Conservation (phyloP, 2,797 vertebrate species). For the Margarornis squamiger region DNA sequence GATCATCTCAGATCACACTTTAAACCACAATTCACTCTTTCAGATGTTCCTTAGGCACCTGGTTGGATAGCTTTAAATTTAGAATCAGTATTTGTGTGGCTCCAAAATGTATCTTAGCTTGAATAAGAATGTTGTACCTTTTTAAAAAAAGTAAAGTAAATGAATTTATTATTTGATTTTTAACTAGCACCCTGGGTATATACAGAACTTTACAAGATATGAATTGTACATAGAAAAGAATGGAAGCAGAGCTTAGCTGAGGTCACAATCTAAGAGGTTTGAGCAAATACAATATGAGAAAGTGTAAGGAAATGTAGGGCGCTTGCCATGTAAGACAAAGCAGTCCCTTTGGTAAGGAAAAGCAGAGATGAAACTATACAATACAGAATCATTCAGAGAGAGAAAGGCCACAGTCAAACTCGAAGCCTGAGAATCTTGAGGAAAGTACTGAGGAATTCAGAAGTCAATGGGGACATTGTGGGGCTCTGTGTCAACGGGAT, state of each 20-base stretch:
- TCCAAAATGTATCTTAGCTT: constrained; percentile 7
- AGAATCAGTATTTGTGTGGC: constrained; percentile 34
- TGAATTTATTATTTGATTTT: not conserved
- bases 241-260: not conserved
- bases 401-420: constrained; percentile 31
- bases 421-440: constrained; percentile 32
- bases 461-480: constrained; percentile 43
- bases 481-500: not conserved
- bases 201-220: not conserved
- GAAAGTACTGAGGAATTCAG: not conserved
- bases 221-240: not conserved
- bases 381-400: not conserved
- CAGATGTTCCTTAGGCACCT: not conserved
- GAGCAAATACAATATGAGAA: not conserved
- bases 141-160: not conserved
- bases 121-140: not conserved
- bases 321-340: not conserved
- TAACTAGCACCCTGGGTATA: not conserved
- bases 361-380: not conserved
- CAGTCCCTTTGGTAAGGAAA: not conserved
- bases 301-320: not conserved
- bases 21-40: not conserved
- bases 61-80: constrained; percentile 29
- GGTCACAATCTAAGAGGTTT: not conserved
- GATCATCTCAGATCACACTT: not conserved